These are phyloP conservation scores for Seladonia tumulorum DNA, from an alignment of 2,888 invertebrate species.

Conservation along the genomic window DNA sequence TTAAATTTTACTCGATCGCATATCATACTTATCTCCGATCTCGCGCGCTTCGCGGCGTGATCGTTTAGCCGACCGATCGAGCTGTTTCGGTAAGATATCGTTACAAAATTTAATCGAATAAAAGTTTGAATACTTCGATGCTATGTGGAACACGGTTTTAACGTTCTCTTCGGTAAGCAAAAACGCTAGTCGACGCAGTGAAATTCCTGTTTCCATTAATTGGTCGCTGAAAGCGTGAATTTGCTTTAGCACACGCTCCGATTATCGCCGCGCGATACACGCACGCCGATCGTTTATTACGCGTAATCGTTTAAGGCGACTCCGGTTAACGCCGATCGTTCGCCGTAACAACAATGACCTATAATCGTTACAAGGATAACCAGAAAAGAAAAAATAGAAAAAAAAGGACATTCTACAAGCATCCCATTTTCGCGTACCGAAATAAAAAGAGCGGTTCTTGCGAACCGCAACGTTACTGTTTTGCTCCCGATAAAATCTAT, in stretches of 20 bases:
- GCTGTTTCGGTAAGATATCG: neutral
- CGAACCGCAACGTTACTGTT: neutral
- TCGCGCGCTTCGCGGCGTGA: neutral
- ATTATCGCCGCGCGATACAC: neutral
- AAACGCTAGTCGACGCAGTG: neutral
- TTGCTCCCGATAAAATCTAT: conserved; percentile 2
- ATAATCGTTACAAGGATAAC: neutral
- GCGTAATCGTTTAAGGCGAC: neutral
- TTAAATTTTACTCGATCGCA: neutral
- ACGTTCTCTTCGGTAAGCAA: neutral
- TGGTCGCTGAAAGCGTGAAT: neutral
- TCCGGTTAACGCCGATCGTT: neutral
- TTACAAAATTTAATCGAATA: neutral
- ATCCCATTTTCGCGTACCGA: neutral
- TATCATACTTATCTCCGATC: conserved; percentile 7
- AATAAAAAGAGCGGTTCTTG: neutral
- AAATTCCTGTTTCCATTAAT: neutral
- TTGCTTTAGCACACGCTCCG: neutral
- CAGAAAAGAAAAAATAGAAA: neutral
- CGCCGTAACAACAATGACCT: neutral
- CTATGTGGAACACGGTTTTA: neutral
- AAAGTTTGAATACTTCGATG: neutral
- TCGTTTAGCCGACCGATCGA: neutral
- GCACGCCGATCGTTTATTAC: neutral
- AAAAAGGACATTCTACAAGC: neutral